These are phyloP conservation scores for Lichenostomus cassidix DNA, from an alignment of 2,113 vertebrate species.

Conservation along the genomic window DNA sequence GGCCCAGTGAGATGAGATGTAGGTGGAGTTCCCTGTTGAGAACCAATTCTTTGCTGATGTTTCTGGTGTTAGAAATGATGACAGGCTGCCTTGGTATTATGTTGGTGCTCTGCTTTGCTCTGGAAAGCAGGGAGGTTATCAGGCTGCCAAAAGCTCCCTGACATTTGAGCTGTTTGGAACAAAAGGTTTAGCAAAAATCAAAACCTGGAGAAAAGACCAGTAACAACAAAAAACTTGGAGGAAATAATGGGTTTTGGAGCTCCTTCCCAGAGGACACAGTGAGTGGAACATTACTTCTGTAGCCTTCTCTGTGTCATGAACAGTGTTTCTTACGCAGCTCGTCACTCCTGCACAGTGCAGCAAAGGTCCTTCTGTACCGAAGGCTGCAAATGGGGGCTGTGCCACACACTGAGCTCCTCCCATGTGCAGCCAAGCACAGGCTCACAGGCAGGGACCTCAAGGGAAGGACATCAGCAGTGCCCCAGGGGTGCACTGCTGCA, in stretches of 20 bases:
- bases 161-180: neutral
- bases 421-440: neutral
- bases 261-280: neutral
- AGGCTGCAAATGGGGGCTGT: neutral
- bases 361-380: neutral
- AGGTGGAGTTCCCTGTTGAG: neutral
- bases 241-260: neutral
- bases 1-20: accelerated
- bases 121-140: neutral
- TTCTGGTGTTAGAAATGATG: neutral
- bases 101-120: neutral
- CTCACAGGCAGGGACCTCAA: neutral
- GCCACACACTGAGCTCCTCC: neutral
- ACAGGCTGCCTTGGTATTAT: neutral
- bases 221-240: neutral
- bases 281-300: neutral
- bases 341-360: accelerated
- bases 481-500: neutral
- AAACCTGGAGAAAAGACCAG: neutral
- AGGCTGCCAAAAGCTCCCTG: neutral
- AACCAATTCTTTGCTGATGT: neutral
- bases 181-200: neutral
- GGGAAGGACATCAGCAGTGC: neutral
- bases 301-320: neutral
- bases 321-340: neutral